Conservation (phyloP, 1,140 invertebrate genomes). For the Stenopsyche tienmushanensis region DNA sequence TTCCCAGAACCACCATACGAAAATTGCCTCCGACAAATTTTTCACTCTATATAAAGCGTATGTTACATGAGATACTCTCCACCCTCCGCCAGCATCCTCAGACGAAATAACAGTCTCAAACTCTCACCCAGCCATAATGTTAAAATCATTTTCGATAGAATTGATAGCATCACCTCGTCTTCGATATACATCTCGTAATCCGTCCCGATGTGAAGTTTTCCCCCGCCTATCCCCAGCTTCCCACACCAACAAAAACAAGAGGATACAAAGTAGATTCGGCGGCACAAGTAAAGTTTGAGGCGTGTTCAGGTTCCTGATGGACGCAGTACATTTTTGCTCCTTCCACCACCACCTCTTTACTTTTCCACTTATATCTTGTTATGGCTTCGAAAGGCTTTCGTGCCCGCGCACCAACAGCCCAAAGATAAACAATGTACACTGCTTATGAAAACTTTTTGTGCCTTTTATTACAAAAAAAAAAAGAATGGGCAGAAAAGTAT, state of each 20-base stretch:
- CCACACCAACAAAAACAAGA: conserved; percentile 37
- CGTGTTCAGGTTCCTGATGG: conserved; percentile 40
- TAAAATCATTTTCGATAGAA: background rate
- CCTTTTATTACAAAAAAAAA: conserved; percentile 21
- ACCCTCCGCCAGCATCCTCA: no score
- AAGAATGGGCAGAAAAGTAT: conserved; percentile 14
- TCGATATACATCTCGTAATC: background rate
- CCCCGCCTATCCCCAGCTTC: conserved; percentile 9
- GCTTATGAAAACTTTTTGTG: conserved; percentile 38
- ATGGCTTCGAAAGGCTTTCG: conserved; percentile 33
- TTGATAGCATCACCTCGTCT: background rate
- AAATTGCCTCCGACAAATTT: no score
- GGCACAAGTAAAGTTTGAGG: conserved; percentile 38
- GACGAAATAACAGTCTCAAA: no score
- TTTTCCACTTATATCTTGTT: conserved; percentile 42
- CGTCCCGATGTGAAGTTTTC: background rate
- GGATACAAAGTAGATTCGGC: conserved; percentile 40
- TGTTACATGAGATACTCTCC: no score
- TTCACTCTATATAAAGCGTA: no score
- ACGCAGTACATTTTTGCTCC: conserved; percentile 31
- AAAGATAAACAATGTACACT: conserved; percentile 38
- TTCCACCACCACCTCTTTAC: conserved; percentile 31
- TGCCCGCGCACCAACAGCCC: conserved; percentile 27
- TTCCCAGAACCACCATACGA: no score
- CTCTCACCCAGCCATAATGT: no score